phyloP scores from a whole-genome alignment of 2,113 vertebrate genomes.

The Martes martes region DNA sequence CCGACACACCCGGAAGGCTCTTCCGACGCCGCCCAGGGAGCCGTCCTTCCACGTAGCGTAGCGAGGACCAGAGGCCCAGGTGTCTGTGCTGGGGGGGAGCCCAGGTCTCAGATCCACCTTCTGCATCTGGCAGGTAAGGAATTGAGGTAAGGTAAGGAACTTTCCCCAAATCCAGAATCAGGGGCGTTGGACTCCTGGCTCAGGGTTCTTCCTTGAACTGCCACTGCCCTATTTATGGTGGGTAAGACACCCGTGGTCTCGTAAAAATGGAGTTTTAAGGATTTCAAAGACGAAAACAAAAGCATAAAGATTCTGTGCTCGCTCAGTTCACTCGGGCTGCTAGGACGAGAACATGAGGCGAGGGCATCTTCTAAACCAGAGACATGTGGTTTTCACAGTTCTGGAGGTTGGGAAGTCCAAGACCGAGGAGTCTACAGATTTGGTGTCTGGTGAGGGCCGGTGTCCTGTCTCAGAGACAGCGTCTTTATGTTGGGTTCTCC shows the following conservation, averaged over 20 bases:
- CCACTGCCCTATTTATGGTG: not conserved
- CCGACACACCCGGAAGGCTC: rapidly evolving
- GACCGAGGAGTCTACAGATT: not conserved
- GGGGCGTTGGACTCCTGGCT: not conserved
- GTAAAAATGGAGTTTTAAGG: not conserved
- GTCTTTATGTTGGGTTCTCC: too few species aligned
- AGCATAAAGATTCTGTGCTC: not conserved
- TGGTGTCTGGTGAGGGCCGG: not conserved
- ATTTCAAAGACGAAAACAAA: not conserved
- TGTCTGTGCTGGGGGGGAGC: not conserved
- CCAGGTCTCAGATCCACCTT: not conserved
- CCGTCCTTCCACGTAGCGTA: too few species aligned
- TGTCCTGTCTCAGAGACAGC: not conserved
- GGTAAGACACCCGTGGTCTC: not conserved
- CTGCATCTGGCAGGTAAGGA: not conserved
- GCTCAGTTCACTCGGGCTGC: not conserved
- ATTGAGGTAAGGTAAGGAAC: not conserved
- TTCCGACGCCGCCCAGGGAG: rapidly evolving
- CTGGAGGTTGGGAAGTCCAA: not conserved
- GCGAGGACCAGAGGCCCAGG: not conserved
- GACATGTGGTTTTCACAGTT: not conserved
- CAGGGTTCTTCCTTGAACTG: not conserved
- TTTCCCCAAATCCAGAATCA: not conserved
- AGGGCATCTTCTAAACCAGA: not conserved
- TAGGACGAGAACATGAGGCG: not conserved